Evolutionary conservation across 2,797 vertebrate species (phyloP).

Genomic region (Lagocephalus sceleratus): DNA sequence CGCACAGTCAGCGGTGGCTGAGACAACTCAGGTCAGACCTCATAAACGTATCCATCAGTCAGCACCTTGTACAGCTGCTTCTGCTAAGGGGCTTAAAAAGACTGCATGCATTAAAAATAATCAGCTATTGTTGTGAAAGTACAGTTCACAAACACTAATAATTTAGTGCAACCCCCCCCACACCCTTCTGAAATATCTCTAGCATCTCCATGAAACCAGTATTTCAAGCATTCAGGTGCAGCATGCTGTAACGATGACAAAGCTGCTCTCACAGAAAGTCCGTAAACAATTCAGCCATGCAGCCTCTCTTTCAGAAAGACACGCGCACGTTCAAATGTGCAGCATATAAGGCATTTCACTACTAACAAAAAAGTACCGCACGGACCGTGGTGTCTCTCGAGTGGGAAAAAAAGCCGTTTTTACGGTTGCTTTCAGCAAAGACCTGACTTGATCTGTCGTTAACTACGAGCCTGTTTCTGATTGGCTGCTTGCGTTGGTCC

Average conservation of each 20-base stretch:
- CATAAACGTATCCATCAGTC: constrained; percentile 37
- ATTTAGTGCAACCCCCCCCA: not conserved
- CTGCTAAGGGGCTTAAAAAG: constrained; percentile 5
- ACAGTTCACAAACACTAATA: constrained; percentile 8
- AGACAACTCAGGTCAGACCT: not conserved
- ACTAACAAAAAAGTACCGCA: too few species aligned
- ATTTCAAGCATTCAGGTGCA: not conserved
- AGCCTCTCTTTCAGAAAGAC: too few species aligned
- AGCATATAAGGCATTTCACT: too few species aligned
- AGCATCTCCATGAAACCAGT: not conserved
- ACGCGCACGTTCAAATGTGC: too few species aligned
- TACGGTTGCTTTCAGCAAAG: too few species aligned
- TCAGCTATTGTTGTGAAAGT: constrained; percentile 2
- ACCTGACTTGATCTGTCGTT: too few species aligned
- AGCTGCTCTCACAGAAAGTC: not conserved
- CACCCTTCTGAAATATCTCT: not conserved
- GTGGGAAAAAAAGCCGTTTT: too few species aligned
- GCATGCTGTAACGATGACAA: not conserved
- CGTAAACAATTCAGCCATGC: not conserved
- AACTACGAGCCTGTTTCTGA: too few species aligned
- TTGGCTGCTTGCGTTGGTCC: too few species aligned
- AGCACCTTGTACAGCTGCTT: constrained; percentile 19
- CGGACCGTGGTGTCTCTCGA: too few species aligned
- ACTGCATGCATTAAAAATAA: constrained; percentile 23
- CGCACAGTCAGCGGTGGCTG: constrained; percentile 5